Evolutionary conservation across 2,797 vertebrate species (phyloP), one percentile per base, ranked within the genome.

Genomic region (Alauda arvensis): DNA sequence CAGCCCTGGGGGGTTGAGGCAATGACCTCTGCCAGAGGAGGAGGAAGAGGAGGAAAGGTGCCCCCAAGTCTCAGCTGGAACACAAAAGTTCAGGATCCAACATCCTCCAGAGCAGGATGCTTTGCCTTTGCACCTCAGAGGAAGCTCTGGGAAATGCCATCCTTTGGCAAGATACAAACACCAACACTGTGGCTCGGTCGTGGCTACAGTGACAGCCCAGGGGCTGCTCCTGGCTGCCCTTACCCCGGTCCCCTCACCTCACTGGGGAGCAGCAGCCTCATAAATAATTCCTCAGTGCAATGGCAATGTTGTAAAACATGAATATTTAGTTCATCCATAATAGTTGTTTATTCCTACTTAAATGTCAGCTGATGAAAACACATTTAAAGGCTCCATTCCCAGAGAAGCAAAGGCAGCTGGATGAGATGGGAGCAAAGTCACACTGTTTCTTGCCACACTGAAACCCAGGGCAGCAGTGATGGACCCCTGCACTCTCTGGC

Each of bases 341-440:
- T 62, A 83, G 83, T 76, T 90, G 82, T 81, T 94, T 94, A 87
- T 88, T 91, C 66, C 59, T 49, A 85, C 63, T 91, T 89, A 91
- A 95, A 94, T 90, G 94, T 95, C 93, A 92, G 70, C 82, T 81
- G 79, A 56, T 80, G 52, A 87, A 90, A 92, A 88, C 84, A 56
- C 23, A 68, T 75, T 82, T 80, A 80, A 79, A 77, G 52, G 24
- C 46, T 75, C 19, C 40, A 10, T 79, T 93, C 48, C 59, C 0
- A 0, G 42, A 24, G 66, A 87, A 75, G 53, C 37, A 42, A 17
- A 20, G 60, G 48, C 40, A 1, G 9, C 40, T 2, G 1, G 40
- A 52, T 66, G 40, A 92, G 69, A 18, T 0, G 4, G 40, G 56
- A 28, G 33, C 29, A 31, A 71, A 81, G n/a, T 31, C 71, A 42